Percentiles rank a stretch among this genome's conserved stretches.
Evolutionary conservation across 1,140 invertebrate genomes (phyloP).

Genomic region (Lepidurus packardi): DNA sequence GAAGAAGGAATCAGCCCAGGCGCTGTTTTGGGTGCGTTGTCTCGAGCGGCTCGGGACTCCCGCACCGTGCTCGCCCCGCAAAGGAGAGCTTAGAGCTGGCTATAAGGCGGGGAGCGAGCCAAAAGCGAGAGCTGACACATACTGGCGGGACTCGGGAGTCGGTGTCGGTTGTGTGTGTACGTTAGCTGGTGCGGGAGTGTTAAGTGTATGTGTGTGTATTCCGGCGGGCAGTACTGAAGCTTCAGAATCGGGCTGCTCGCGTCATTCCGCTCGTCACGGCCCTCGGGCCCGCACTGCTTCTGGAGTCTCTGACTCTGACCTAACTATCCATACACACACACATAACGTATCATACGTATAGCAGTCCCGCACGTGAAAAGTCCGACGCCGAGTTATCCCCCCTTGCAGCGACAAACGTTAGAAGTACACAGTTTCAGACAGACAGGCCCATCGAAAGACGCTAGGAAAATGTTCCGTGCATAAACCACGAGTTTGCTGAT

Average conservation of each 20-base stretch:
- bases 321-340: not conserved
- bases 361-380: constrained; percentile 9
- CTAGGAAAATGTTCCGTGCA: not conserved
- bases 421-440: not conserved
- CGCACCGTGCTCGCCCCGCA: not conserved
- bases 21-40: constrained; percentile 17
- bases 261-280: constrained; percentile 17
- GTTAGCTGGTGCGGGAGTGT: constrained; percentile 17
- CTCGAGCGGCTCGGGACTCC: not conserved
- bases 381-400: not conserved
- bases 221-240: constrained; percentile 9
- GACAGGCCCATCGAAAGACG: not conserved
- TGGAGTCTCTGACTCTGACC: constrained; percentile 7
- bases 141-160: constrained; percentile 1
- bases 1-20: constrained; percentile 1
- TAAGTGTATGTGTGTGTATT: constrained; percentile 2
- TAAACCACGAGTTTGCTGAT: not conserved
- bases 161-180: constrained; percentile 18
- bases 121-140: constrained; percentile 21
- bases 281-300: constrained; percentile 19
- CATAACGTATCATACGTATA: not conserved
- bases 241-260: not conserved
- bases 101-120: not conserved
- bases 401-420: not conserved
- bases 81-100: not conserved